These are phyloP conservation scores for Monopis laevigella DNA, from an alignment of 2,888 invertebrate genomes.

Conservation along the genomic window DNA sequence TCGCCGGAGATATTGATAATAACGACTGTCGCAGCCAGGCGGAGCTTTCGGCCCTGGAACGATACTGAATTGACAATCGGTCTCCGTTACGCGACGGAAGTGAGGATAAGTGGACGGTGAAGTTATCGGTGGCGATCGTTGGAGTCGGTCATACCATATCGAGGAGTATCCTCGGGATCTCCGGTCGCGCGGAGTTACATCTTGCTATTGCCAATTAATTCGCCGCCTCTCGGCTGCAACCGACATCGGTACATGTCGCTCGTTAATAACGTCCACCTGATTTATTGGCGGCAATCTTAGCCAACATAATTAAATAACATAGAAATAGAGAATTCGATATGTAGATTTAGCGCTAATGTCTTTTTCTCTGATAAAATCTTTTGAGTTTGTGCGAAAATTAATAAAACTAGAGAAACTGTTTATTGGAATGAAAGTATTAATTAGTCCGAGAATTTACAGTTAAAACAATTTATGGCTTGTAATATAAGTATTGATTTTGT, in stretches of 20 bases:
- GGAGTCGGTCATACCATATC: slow-evolving; percentile 10
- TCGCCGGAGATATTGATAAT: slow-evolving; percentile 10
- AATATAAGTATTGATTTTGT: no score
- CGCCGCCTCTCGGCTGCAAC: slow-evolving; percentile 10
- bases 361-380: slow-evolving; percentile 5
- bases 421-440: not conserved
- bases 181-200: slow-evolving; percentile 9
- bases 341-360: slow-evolving; percentile 7
- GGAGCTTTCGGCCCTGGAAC: not conserved
- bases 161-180: slow-evolving; percentile 9
- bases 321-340: slow-evolving; percentile 11
- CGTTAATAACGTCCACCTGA: slow-evolving; percentile 12
- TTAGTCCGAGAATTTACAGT: not conserved
- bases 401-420: not conserved
- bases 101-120: slow-evolving; percentile 5
- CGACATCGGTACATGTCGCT: slow-evolving; percentile 12
- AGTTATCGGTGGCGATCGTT: slow-evolving; percentile 10
- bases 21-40: slow-evolving; percentile 3
- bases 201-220: slow-evolving; percentile 12
- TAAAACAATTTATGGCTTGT: no score
- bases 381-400: not conserved
- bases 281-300: slow-evolving; percentile 11
- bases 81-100: slow-evolving; percentile 10
- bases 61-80: slow-evolving; percentile 11
- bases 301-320: slow-evolving; percentile 11